phyloP scores from a whole-genome alignment of 1,140 invertebrate genomes.

The Macrostomum lignano region DNA sequence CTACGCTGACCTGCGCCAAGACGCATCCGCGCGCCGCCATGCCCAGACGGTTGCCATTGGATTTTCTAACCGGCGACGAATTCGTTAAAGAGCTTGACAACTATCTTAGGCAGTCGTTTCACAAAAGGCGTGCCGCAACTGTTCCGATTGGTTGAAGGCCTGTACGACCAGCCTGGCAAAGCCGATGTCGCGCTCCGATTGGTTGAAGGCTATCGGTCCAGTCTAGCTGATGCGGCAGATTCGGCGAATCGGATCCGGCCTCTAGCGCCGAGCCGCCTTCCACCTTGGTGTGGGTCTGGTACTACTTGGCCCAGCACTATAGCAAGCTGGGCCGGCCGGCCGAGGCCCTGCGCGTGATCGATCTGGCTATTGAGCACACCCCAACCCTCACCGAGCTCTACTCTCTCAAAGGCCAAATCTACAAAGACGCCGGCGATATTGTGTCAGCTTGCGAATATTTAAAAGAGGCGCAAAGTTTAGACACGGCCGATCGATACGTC shows the following conservation, averaged over 20 bases:
- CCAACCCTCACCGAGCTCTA: conserved; percentile 90
- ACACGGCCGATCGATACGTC: conserved; percentile 90
- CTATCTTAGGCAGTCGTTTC: conserved; percentile 41
- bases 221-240: not conserved
- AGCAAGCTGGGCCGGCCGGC: conserved; percentile 52
- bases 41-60: conserved; percentile 53
- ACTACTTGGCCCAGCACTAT: conserved; percentile 81
- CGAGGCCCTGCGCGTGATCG: conserved; percentile 48
- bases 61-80: conserved; percentile 39
- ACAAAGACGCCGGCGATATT: conserved; percentile 73
- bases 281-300: conserved; percentile 71
- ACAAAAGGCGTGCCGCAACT: conserved; percentile 87
- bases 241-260: too few species aligned
- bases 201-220: not conserved
- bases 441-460: conserved; percentile 63
- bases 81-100: conserved; percentile 31
- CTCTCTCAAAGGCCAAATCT: conserved; percentile 80
- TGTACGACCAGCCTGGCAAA: conserved; percentile 55
- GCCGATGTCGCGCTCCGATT: conserved; percentile 28
- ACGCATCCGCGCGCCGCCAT: conserved; percentile 55
- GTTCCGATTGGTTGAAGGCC: conserved; percentile 64
- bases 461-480: conserved; percentile 80
- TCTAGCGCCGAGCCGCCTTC: conserved; percentile 58
- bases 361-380: conserved; percentile 73
- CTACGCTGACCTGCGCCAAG: conserved; percentile 48